Evolutionary conservation across 1,140 invertebrate genomes (phyloP).

Genomic region (Ctenoplectra terminalis): DNA sequence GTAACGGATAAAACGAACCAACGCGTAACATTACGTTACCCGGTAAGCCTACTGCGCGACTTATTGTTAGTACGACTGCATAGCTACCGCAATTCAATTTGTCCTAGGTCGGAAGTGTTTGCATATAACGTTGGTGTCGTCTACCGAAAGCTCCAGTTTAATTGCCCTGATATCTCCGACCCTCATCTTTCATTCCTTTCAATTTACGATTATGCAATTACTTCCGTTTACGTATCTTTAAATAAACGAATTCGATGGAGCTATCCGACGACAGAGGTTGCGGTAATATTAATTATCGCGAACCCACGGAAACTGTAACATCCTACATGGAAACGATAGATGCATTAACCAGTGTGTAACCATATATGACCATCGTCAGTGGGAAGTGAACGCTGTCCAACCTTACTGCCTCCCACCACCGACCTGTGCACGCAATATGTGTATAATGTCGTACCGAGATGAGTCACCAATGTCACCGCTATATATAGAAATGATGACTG

Average conservation of each 20-base stretch:
- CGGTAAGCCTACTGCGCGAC: too few relatives aligned
- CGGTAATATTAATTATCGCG: background rate
- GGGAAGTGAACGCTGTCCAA: slow-evolving; percentile 72
- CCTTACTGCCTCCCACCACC: slow-evolving; percentile 63
- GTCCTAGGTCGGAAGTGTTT: slow-evolving; percentile 13
- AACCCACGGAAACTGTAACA: background rate
- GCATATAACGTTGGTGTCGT: background rate
- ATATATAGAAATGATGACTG: slow-evolving; percentile 78
- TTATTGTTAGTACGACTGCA: too few relatives aligned
- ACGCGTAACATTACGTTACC: too few relatives aligned
- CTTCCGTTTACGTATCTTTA: background rate
- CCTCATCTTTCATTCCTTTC: background rate
- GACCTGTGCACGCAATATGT: slow-evolving; percentile 47
- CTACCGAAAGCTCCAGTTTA: background rate
- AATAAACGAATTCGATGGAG: too few relatives aligned
- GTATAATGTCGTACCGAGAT: slow-evolving; percentile 59
- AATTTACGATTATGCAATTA: background rate
- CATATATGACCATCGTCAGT: slow-evolving; percentile 77
- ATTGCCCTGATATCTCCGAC: background rate
- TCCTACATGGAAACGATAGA: slow-evolving; percentile 55
- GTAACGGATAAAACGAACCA: background rate
- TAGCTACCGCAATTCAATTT: background rate
- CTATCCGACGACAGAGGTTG: too few relatives aligned
- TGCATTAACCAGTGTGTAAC: slow-evolving; percentile 74
- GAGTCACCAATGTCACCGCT: slow-evolving; percentile 81